Evolutionary conservation across 2,888 invertebrate species (phyloP).

Genomic region (Vandiemenella viatica): DNA sequence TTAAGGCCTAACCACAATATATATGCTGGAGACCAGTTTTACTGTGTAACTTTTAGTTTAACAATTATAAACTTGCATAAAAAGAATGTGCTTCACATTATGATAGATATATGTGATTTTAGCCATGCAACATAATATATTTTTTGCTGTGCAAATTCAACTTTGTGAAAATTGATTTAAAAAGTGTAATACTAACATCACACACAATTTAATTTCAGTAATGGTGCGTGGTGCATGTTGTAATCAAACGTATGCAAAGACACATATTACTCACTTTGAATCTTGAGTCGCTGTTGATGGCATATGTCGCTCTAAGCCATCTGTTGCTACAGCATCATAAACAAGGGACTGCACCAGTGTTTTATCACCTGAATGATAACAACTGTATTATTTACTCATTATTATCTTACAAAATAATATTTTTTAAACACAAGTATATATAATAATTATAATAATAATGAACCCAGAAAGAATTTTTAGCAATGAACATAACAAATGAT

Average conservation of each 20-base stretch:
- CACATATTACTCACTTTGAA: constrained; percentile 9
- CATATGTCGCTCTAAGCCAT: constrained; percentile 50
- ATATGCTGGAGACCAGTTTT: constrained; percentile 11
- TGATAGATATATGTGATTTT: constrained; percentile 1
- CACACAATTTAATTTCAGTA: neutral
- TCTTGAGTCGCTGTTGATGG: constrained; percentile 22
- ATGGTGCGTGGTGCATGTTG: neutral
- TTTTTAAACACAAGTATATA: too few species aligned
- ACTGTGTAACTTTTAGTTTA: neutral
- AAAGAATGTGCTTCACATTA: neutral
- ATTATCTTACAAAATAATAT: too few species aligned
- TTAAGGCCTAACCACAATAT: too few species aligned
- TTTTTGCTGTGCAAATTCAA: constrained; percentile 1
- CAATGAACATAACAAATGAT: too few species aligned
- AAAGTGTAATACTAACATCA: neutral
- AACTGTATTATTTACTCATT: too few species aligned
- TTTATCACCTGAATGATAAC: constrained; percentile 63
- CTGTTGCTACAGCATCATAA: constrained; percentile 79
- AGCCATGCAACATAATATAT: constrained; percentile 3
- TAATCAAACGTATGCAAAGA: neutral
- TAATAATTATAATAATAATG: too few species aligned
- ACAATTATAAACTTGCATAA: neutral
- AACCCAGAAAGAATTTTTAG: too few species aligned
- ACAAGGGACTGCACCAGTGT: constrained; percentile 77
- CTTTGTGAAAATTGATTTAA: neutral